Base-by-base conservation (phyloP, 1,140 invertebrate species). In the Aphelinus certus region DNA sequence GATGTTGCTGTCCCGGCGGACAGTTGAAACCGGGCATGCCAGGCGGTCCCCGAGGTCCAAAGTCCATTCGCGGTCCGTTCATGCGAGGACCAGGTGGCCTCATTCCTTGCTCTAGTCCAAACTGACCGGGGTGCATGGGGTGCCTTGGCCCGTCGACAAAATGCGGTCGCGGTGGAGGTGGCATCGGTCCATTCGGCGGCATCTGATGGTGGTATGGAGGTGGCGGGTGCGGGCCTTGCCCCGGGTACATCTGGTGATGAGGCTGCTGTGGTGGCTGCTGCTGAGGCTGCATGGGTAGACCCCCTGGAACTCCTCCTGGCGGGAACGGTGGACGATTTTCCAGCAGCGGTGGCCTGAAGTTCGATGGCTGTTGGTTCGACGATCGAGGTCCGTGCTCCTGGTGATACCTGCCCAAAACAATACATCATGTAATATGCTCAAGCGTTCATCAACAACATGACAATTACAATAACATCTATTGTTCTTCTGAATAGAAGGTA, bases 321-420 rank as follows among this genome's bases (percentile, higher is more conserved):
- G 78, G 81, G 77, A 81, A 85, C 7, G 81, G 79, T 3, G 83
- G 77, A 55, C 81, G 76, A 42, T 81, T 81, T 57, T 85, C 83
- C 48, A 85, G 68, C n/a, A 85, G 55, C 9, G 83, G 82, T 61
- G 81, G 79, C 68, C 86, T 80, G n/a, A 80, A 86, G 26, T 26
- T 26, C n/a, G 65, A 57, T 53, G 75, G 76, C 51, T 82, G 82
- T 47, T 81, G 84, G 77, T 79, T 80, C 26, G 79, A 78, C n/a
- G 65, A 61, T 2, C 71, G 56, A 48, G 71, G 76, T 42, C 53
- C 51, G 71, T 43, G 69, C 56, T 71, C 68, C 68, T 79, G 67
- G 75, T 78, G 73, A 65, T 76, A 81, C 67, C 77, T 79, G 51
- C 26, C 26, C 26, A 26, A 3, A 73, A 58, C 45, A 67, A 53